phyloP scores from a whole-genome alignment of 35 echinoderm and acorn worm genomes.

The Acanthaster planci region DNA sequence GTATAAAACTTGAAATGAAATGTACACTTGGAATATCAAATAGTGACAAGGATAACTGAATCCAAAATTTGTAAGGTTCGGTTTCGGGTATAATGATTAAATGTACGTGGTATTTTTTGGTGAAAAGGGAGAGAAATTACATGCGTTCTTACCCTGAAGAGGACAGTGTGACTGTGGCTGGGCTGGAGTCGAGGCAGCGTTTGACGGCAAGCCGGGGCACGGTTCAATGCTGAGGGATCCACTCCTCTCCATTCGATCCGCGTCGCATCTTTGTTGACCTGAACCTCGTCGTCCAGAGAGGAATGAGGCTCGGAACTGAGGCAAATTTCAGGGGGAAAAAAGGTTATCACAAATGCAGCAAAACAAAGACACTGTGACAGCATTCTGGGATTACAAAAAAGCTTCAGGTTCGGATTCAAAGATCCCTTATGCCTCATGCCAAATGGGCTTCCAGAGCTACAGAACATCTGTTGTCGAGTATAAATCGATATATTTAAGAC shows the following conservation, averaged over 20 bases:
- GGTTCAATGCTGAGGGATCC: constrained; percentile 50
- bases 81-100: no score
- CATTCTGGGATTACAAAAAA: not conserved
- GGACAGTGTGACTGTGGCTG: constrained; percentile 53
- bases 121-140: no score
- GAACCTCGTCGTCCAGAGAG: constrained; percentile 11
- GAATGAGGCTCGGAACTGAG: not conserved
- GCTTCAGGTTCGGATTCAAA: not conserved
- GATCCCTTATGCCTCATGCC: not conserved
- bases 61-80: no score
- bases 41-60: no score
- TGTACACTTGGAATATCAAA: no score
- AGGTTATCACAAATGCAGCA: not conserved
- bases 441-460: no score
- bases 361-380: not conserved
- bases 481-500: no score
- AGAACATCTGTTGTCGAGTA: no score
- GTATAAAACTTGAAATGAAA: no score
- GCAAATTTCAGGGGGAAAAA: not conserved
- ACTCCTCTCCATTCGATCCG: not conserved
- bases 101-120: no score
- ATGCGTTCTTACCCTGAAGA: constrained; percentile 74
- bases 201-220: constrained; percentile 56
- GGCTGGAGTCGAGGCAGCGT: constrained; percentile 45
- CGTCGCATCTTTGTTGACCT: constrained; percentile 10